These are phyloP conservation scores for Ammodramus savannarum DNA, from an alignment of 2,113 vertebrate species.

Conservation along the genomic window DNA sequence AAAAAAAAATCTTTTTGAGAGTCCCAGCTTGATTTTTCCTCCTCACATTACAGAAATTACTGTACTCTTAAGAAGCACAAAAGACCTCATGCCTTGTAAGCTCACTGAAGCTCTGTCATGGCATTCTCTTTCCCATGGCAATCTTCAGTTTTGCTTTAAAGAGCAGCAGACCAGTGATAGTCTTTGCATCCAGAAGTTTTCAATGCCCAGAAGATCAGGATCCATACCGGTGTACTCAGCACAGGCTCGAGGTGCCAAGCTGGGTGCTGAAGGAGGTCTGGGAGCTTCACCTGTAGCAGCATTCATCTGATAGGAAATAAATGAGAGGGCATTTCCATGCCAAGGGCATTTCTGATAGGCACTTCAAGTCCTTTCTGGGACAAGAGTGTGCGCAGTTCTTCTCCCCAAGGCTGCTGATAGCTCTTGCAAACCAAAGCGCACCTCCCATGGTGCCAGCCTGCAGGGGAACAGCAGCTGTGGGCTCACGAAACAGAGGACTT, in stretches of 20 bases:
- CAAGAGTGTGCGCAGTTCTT: neutral
- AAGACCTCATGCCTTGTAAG: neutral
- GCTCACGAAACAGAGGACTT: rapidly evolving
- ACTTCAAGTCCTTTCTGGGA: neutral
- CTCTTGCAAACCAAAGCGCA: neutral
- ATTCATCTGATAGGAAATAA: neutral
- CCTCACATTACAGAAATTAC: neutral
- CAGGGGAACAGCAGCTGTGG: neutral
- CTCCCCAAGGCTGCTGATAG: rapidly evolving
- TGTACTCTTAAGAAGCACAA: neutral
- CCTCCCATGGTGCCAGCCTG: neutral
- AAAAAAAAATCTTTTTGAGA: neutral
- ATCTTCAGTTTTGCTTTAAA: neutral
- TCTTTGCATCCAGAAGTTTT: neutral
- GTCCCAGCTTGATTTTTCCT: neutral
- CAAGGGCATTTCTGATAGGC: neutral
- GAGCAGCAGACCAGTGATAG: neutral
- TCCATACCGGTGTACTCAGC: rapidly evolving
- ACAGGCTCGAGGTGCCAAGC: neutral
- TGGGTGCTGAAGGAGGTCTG: neutral
- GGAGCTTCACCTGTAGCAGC: neutral
- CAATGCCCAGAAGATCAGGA: neutral
- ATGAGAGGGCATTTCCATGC: neutral
- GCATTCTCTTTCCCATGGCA: neutral
- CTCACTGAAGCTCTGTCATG: neutral